Evolutionary conservation across 2,797 vertebrate species (phyloP).

Genomic region (Moxostoma hubbsi): DNA sequence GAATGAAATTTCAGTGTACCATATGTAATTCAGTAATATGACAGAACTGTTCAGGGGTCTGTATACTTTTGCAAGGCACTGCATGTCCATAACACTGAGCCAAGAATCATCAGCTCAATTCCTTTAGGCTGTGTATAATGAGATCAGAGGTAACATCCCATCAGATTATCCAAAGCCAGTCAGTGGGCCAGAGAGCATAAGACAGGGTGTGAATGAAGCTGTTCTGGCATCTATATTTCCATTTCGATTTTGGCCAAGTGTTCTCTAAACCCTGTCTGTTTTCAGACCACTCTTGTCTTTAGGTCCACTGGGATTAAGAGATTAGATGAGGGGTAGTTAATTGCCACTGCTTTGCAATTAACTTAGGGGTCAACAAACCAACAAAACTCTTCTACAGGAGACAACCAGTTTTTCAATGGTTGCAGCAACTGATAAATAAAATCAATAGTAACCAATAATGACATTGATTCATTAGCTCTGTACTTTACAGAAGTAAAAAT

Average conservation of each 20-base stretch:
- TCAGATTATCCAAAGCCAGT: constrained; percentile 35
- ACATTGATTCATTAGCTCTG: too few relatives aligned
- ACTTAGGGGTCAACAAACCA: constrained; percentile 37
- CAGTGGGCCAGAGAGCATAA: constrained; percentile 2
- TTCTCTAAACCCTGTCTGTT: constrained; percentile 15
- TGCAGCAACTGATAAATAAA: background rate
- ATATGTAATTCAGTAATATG: too few relatives aligned
- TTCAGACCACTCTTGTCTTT: background rate
- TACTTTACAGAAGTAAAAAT: too few relatives aligned
- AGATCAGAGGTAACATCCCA: constrained; percentile 8
- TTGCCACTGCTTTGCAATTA: constrained; percentile 49
- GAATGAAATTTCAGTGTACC: too few relatives aligned
- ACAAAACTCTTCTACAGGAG: constrained; percentile 13
- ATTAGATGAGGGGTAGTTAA: constrained; percentile 33
- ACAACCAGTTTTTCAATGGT: background rate
- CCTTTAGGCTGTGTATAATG: constrained; percentile 2
- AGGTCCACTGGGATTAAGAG: constrained; percentile 12
- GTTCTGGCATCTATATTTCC: constrained; percentile 17
- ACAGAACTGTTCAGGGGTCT: too few relatives aligned
- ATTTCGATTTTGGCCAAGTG: constrained; percentile 25
- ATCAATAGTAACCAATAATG: background rate
- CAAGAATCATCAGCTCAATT: constrained; percentile 12
- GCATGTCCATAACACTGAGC: background rate
- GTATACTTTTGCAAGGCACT: too few relatives aligned
- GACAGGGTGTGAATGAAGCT: background rate